Conservation (phyloP, 1,140 invertebrate genomes). For the Drosophila orena region DNA sequence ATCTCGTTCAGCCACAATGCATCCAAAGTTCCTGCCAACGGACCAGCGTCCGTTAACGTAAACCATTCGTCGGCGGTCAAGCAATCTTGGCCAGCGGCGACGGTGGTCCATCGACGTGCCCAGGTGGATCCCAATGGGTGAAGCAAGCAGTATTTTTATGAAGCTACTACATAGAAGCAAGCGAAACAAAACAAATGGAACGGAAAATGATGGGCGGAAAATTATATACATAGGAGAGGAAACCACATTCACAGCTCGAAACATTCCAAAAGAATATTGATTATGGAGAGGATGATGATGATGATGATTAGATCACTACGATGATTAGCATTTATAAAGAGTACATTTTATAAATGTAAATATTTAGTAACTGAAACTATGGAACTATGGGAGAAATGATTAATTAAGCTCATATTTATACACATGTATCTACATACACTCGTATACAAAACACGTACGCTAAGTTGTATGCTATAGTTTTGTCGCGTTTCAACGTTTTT, state of each 20-base stretch:
- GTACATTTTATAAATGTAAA: conserved; percentile 80
- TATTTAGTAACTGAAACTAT: conserved; percentile 50
- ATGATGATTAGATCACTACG: conserved; percentile 19
- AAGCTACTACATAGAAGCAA: conserved; percentile 58
- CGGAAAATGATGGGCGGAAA: neutral
- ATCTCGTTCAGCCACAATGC: conserved; percentile 57
- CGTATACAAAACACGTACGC: conserved; percentile 29
- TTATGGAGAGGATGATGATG: conserved; percentile 8
- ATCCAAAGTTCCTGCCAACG: conserved; percentile 80
- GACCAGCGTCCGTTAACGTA: conserved; percentile 66
- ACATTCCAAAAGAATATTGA: conserved; percentile 73
- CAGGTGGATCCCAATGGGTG: conserved; percentile 83
- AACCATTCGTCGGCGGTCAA: conserved; percentile 57
- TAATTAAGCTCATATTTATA: conserved; percentile 70
- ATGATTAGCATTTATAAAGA: conserved; percentile 56
- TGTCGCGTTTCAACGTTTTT: conserved; percentile 35
- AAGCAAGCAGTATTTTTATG: conserved; percentile 66
- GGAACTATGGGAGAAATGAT: conserved; percentile 65
- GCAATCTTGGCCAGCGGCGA: conserved; percentile 64
- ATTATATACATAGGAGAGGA: neutral
- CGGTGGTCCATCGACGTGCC: conserved; percentile 69
- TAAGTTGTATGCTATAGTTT: conserved; percentile 62
- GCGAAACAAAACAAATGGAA: conserved; percentile 16
- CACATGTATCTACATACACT: conserved; percentile 26
- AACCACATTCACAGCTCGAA: conserved; percentile 74